phyloP scores from a whole-genome alignment of 2,797 vertebrate genomes.

The Pteronotus mesoamericanus region DNA sequence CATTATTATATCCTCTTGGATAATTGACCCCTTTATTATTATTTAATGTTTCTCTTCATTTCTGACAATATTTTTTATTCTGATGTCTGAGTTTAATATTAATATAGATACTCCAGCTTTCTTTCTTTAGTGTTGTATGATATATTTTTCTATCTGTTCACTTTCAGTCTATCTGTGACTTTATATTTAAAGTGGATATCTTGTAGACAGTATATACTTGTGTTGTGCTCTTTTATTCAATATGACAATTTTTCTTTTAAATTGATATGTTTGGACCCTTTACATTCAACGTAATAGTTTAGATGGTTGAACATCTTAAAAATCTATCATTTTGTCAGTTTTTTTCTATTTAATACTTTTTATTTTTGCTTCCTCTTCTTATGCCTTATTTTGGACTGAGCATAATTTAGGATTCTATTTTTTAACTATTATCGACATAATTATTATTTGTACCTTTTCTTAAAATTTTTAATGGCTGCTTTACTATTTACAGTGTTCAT shows the following conservation, averaged over 20 bases:
- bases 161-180: background rate
- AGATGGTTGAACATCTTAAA: background rate
- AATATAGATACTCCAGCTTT: background rate
- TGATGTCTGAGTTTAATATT: background rate
- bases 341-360: background rate
- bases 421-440: background rate
- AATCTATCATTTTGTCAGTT: background rate
- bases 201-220: background rate
- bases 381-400: background rate
- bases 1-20: background rate
- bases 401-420: background rate
- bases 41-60: background rate
- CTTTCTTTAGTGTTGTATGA: background rate
- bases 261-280: background rate
- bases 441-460: background rate
- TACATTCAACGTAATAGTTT: background rate
- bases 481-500: background rate
- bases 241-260: background rate
- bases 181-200: background rate
- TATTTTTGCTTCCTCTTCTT: background rate
- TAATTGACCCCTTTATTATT: background rate
- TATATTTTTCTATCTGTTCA: background rate
- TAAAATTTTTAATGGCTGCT: background rate
- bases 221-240: background rate
- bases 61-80: background rate